Base-by-base conservation (phyloP, 2,113 vertebrate species). In the Mirounga angustirostris region DNA sequence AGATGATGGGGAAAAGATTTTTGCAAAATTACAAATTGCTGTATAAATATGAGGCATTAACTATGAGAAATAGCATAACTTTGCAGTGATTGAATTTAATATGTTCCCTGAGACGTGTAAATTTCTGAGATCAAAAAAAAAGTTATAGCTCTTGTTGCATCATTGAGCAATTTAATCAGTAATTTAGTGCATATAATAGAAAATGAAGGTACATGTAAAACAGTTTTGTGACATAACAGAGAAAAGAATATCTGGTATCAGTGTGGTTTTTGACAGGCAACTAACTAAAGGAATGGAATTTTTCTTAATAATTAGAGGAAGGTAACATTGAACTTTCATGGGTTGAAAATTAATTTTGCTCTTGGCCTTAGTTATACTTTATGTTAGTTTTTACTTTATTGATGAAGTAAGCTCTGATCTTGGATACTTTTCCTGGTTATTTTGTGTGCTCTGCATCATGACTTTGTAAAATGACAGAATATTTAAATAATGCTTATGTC, bases 201-300 rank as follows among this genome's bases (percentile, higher is more conserved):
- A 92, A 97, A 86, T 91, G 65, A 93, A 98, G 95, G 92, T 96
- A 92, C 97, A 96, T 84, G 93, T 92, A 96, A 95, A 97, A 89
- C 73, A 92, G 67, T 96, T 97, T 96, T 97, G 94, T 97, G 97
- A 94, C 21, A 78, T 97, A 98, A 97, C 81, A 76, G 69, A 93
- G 81, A 97, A 89, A 97, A 97, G 22, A 76, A 3, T 91, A 28
- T 82, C 50, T 91, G 22, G 5, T 24, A 79, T 86, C 11, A 84
- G 1, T 96, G 9, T 93, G 24, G 61, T 85, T 81, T 97, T 73
- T 95, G 59, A 93, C 88, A 96, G 63, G 28, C 63, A n/a, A 24
- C 11, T 83, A 91, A 95, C 69, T 96, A 94, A 88, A 95, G 95
- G 92, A 97, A 95, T 76, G 81, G 46, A 89, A 54, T 67, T 98